Evolutionary conservation across 2,888 invertebrate species (phyloP).

Genomic region (Axea sp.): DNA sequence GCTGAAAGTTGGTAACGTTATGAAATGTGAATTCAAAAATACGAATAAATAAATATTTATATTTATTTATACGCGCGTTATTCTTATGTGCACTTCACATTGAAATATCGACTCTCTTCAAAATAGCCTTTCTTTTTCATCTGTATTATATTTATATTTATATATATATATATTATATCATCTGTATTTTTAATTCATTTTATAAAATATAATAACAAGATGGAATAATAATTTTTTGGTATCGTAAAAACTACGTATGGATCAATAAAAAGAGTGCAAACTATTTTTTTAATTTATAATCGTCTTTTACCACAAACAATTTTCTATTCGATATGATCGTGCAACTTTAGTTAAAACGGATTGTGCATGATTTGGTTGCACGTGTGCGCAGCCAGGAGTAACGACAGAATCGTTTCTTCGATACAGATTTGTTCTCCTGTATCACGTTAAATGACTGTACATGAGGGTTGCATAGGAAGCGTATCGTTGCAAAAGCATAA

Average conservation of each 20-base stretch:
- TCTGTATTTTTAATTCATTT: too few relatives aligned
- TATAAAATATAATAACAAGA: too few relatives aligned
- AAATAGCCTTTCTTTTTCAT: too few relatives aligned
- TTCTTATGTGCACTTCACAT: background rate
- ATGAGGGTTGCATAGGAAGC: constrained; percentile 24
- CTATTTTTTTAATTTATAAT: too few relatives aligned
- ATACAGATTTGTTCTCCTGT: constrained; percentile 34
- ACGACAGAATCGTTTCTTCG: constrained; percentile 29
- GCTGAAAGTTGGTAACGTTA: constrained; percentile 35
- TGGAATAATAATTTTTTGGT: too few relatives aligned
- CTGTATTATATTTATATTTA: too few relatives aligned
- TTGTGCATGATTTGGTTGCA: constrained; percentile 47
- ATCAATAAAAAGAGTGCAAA: too few relatives aligned
- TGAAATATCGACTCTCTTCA: background rate
- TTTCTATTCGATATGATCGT: constrained; percentile 49
- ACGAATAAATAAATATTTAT: constrained; percentile 19
- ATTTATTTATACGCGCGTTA: constrained; percentile 2
- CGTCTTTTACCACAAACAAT: constrained; percentile 31
- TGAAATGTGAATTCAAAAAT: constrained; percentile 29
- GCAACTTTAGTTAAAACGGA: constrained; percentile 24
- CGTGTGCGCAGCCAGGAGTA: constrained; percentile 20
- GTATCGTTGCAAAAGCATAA: constrained; percentile 9
- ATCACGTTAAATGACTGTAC: constrained; percentile 14
- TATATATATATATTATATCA: too few relatives aligned
- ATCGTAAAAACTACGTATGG: too few relatives aligned